These are phyloP conservation scores for Callimorpha dominula DNA, from an alignment of 2,888 invertebrate species.

Conservation along the genomic window DNA sequence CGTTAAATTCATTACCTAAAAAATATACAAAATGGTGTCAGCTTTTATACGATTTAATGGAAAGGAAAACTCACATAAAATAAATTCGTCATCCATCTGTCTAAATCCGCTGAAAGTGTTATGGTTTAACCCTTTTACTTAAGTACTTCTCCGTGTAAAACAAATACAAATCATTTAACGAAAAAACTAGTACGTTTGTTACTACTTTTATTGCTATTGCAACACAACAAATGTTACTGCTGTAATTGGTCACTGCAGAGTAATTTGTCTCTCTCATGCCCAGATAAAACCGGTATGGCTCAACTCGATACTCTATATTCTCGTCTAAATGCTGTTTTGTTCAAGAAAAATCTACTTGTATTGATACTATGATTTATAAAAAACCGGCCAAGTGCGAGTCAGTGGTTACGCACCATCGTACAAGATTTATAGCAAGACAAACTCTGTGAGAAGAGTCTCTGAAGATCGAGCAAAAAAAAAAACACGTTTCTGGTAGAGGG, in stretches of 20 bases:
- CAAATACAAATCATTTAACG: neutral
- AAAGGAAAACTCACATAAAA: neutral
- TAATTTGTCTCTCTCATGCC: neutral
- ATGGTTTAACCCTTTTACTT: neutral
- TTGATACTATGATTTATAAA: too few species aligned
- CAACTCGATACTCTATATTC: neutral
- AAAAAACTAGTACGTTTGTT: neutral
- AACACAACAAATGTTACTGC: neutral
- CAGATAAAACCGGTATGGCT: neutral
- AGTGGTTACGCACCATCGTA: too few species aligned
- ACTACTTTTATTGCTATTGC: neutral
- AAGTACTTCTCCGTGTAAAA: neutral
- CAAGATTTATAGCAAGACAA: too few species aligned
- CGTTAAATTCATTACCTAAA: neutral
- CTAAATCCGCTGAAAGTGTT: neutral
- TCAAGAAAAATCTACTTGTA: neutral
- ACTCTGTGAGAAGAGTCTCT: too few species aligned
- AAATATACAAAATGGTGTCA: neutral
- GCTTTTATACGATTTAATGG: neutral
- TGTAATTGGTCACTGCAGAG: constrained; percentile 7
- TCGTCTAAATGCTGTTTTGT: neutral
- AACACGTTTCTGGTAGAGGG: too few species aligned
- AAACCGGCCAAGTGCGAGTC: too few species aligned
- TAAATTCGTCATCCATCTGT: neutral
- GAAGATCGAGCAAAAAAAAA: too few species aligned